Base-by-base conservation (phyloP, 2,113 vertebrate genomes). In the Brachypteracias leptosomus region DNA sequence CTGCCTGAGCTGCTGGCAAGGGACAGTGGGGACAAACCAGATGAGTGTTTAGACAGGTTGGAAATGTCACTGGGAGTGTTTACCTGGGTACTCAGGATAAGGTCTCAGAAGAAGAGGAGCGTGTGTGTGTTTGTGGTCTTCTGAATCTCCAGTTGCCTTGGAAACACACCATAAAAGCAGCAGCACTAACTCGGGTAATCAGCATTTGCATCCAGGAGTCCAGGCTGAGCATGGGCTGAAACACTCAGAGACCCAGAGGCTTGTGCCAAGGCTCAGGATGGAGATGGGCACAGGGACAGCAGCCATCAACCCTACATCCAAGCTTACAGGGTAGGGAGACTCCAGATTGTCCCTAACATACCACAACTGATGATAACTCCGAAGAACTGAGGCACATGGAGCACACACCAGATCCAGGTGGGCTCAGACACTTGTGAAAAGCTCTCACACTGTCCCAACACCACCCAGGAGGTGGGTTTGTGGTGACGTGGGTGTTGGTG, bases 91-190 rank as follows among this genome's bases (percentile, higher is more conserved):
- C 52, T 15, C 10, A 62, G 85, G 73, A 25, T 6, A 18, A 88
- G 85, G 35, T 29, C 57, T 51, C 28, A 2, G 57, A 54, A 66
- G 82, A n/a, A 22, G 57, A 79, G 76, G 49, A 9, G 44, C 4
- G 0, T 2, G 75, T 2, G 21, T 9, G 28, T 33, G 75, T 49
- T 24, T 76, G 72, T 88, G 91, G 86, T 38, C 82, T 47, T 57
- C 46, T 36, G 73, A 38, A 68, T 67, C 63, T 68, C 87, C 72
- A 10, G 93, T 92, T 94, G 87, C 91, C 95, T 81, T 95, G 93
- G 94, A 93, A 96, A 96, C 93, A 15, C 52, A 26, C 6, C 77
- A 14, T 13, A 58, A 58, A 79, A 55, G n/a, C n/a, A 88, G 74
- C 94, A 79, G 88, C 78, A n/a, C 51, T 6, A 29, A 63, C 83